Evolutionary conservation across 2,888 invertebrate genomes (phyloP).

Genomic region (Ormyrus pomaceus): DNA sequence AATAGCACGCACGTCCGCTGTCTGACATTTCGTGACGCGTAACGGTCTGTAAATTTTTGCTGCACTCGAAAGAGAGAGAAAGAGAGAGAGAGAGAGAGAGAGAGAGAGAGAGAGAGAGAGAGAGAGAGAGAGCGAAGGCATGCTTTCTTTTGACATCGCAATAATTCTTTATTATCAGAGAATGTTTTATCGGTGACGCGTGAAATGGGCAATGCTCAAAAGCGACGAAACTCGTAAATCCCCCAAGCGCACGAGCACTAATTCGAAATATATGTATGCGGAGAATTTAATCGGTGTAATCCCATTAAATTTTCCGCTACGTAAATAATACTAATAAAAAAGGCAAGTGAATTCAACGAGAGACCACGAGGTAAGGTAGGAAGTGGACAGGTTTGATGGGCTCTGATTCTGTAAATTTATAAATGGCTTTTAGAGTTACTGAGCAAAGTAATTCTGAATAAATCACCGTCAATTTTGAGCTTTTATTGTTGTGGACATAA

Average conservation of each 20-base stretch:
- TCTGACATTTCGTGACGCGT: constrained; percentile 45
- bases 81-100: too few relatives aligned
- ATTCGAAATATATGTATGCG: constrained; percentile 36
- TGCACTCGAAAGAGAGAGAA: constrained; percentile 1
- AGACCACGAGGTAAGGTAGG: constrained; percentile 14
- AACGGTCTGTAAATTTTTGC: constrained; percentile 54
- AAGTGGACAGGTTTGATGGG: constrained; percentile 17
- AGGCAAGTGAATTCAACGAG: constrained; percentile 26
- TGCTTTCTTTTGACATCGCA: constrained; percentile 51
- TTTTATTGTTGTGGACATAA: too few relatives aligned
- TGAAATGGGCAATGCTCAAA: constrained; percentile 52
- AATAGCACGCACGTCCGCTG: not conserved
- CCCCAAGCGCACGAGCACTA: constrained; percentile 18
- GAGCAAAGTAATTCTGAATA: constrained; percentile 28
- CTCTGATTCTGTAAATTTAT: constrained; percentile 19
- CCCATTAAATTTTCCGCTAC: constrained; percentile 35
- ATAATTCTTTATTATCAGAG: constrained; percentile 54
- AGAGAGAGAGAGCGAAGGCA: not conserved
- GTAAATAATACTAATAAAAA: constrained; percentile 37
- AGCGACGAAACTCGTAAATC: constrained; percentile 54
- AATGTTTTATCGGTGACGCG: constrained; percentile 56
- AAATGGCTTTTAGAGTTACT: constrained; percentile 12
- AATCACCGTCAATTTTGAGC: constrained; percentile 31
- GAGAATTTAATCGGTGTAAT: constrained; percentile 43
- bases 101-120: too few relatives aligned